Evolutionary conservation across 2,888 invertebrate genomes (phyloP).

Genomic region (Hesperia comma): DNA sequence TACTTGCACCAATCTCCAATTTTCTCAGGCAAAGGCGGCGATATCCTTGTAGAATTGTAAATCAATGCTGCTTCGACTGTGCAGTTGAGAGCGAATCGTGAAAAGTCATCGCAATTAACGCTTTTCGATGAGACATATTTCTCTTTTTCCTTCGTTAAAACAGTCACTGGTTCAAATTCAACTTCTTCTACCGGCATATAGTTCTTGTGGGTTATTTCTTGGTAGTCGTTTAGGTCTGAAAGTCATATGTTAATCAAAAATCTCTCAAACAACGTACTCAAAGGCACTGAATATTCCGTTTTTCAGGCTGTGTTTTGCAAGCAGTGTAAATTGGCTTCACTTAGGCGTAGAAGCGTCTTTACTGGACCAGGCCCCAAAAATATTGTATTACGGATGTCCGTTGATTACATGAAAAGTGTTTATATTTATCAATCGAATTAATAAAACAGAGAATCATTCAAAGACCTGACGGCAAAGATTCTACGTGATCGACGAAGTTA

Average conservation of each 20-base stretch:
- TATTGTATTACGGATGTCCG: too few species aligned
- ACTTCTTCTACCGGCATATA: constrained; percentile 44
- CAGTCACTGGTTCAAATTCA: constrained; percentile 60
- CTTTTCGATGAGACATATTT: constrained; percentile 51
- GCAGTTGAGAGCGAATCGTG: constrained; percentile 62
- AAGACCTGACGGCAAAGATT: too few species aligned
- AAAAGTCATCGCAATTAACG: constrained; percentile 65
- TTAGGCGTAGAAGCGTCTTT: too few species aligned
- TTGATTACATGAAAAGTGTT: too few species aligned
- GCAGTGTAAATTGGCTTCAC: too few species aligned
- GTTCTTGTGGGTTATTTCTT: constrained; percentile 40
- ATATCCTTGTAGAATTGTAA: constrained; percentile 63
- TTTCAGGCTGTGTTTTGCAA: too few species aligned
- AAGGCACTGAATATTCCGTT: too few species aligned
- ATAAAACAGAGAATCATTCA: too few species aligned
- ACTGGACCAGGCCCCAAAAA: too few species aligned
- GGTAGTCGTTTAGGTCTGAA: constrained; percentile 54
- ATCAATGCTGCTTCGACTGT: constrained; percentile 61
- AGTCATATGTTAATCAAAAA: background rate
- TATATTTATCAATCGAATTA: too few species aligned
- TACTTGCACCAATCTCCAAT: constrained; percentile 70
- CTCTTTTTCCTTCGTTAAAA: constrained; percentile 49
- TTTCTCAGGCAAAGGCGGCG: constrained; percentile 65
- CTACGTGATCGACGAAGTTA: too few species aligned
- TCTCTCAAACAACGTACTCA: too few species aligned